Evolutionary conservation across 2,797 vertebrate genomes (phyloP).

Genomic region (Cryptoprocta ferox): DNA sequence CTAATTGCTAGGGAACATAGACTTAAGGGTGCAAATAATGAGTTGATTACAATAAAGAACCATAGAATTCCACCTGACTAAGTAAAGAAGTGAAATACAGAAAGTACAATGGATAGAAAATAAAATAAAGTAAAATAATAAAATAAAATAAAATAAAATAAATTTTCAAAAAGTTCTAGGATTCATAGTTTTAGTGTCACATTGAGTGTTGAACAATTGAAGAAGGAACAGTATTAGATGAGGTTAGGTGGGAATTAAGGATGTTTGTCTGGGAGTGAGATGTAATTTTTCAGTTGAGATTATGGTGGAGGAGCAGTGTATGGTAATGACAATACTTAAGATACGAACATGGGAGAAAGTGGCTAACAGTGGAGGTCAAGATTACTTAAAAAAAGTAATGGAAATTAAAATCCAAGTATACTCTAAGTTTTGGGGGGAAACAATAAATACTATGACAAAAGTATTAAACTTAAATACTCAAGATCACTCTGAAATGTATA

Average conservation of each 20-base stretch:
- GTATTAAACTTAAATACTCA: not conserved
- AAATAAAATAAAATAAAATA: no score
- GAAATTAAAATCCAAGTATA: not conserved
- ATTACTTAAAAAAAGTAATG: not conserved
- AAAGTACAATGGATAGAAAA: not conserved
- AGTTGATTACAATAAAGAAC: not conserved
- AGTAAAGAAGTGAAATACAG: not conserved
- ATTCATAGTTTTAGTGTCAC: not conserved
- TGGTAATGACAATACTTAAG: not conserved
- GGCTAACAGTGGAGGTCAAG: not conserved
- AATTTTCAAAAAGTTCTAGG: not conserved
- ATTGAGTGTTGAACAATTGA: not conserved
- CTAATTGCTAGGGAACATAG: not conserved
- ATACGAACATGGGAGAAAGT: not conserved
- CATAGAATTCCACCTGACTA: not conserved
- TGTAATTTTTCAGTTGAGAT: not conserved
- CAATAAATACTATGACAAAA: not conserved
- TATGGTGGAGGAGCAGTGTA: not conserved
- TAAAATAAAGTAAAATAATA: no score
- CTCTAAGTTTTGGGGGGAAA: not conserved
- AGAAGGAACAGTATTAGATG: not conserved
- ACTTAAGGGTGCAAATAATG: not conserved
- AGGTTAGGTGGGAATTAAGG: not conserved
- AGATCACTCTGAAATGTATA: not conserved
- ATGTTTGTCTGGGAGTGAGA: not conserved